Evolutionary conservation across 2,113 vertebrate species (phyloP).

Genomic region (Fregetta grallaria): DNA sequence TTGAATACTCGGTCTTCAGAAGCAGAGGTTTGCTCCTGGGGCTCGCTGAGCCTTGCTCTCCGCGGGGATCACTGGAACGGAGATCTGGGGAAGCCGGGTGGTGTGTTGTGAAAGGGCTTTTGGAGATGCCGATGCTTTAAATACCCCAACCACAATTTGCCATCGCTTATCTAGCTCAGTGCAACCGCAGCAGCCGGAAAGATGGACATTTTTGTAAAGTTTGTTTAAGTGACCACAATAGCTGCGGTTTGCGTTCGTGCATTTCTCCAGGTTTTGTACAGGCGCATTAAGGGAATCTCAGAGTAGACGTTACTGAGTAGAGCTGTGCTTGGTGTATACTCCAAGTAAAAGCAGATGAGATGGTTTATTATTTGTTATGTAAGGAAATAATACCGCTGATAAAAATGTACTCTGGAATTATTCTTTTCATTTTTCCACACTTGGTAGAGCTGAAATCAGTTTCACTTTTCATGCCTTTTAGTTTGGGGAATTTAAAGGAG

Average conservation of each 20-base stretch:
- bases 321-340: background rate
- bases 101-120: background rate
- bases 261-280: background rate
- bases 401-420: background rate
- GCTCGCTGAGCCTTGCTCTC: background rate
- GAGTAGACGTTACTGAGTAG: background rate
- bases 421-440: background rate
- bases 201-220: background rate
- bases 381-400: background rate
- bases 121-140: background rate
- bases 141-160: background rate
- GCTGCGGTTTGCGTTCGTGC: background rate
- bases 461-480: constrained; percentile 7
- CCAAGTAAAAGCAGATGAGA: constrained; percentile 6
- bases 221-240: background rate
- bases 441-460: background rate
- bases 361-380: background rate
- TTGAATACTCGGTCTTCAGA: background rate
- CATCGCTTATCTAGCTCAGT: background rate
- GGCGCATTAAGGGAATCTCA: background rate
- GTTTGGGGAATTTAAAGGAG: constrained; percentile 35
- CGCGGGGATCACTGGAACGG: background rate
- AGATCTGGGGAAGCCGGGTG: background rate
- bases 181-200: background rate
- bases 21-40: background rate